Base-by-base conservation (phyloP, 2,797 vertebrate species). In the Sarcophilus harrisii region DNA sequence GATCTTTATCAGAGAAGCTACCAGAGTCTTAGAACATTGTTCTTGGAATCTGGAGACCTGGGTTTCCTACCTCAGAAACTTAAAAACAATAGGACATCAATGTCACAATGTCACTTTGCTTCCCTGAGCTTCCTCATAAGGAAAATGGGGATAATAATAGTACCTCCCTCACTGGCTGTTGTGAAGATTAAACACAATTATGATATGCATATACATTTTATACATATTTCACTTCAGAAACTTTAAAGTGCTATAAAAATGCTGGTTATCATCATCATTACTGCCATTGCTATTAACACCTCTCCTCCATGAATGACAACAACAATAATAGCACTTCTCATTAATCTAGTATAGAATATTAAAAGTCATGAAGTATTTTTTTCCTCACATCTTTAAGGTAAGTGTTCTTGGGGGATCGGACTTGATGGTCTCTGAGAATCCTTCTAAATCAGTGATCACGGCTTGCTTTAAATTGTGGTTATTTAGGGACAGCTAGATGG, bases 41-140 rank as follows among this genome's bases (percentile, higher is more conserved):
- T 49, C 54, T 93, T 91, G 52, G 27, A 38, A 1, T 94, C 60
- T 58, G 73, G 45, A 95, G 49, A 81, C 57, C 21, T 87, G 11
- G 45, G 24, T 93, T 90, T 91, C 8, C 73, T 38, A 11, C 49
- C 54, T 92, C 4, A 60, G 92, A 29, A 52, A 38, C 89, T 94
- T 16, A n/a, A 9, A 58, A 59, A 4, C 92, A 1, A 27, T 5
- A 1, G 45, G 90, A 38, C 11, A 62, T 66, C 92, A 18, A 30
- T 27, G 10, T 81, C 66, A 38, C 38, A 1, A 6, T 10, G n/a
- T 30, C 8, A 45, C 94, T 96, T 38, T 95, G 38, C 9, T 21
- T 58, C 58, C 57, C 27, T 95, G 81, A 16, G 32, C 89, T 94
- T 96, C 32, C 18, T 92, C 13, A 90, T 59, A 52, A 91, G 58